phyloP scores from a whole-genome alignment of 2,797 vertebrate species.

The Calcarius lapponicus region DNA sequence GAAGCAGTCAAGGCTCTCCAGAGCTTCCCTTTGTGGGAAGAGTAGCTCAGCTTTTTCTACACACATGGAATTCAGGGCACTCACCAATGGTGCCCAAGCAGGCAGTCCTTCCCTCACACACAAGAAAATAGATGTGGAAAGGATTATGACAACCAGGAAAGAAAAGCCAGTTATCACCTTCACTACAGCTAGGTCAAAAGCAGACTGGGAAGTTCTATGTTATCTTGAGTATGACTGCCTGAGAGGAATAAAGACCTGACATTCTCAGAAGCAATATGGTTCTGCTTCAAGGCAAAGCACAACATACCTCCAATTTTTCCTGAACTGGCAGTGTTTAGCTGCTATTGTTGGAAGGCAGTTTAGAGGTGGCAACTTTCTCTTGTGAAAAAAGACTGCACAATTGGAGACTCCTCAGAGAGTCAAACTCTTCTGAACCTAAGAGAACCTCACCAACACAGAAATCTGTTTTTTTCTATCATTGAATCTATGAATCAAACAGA shows the following conservation, averaged over 20 bases:
- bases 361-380: not conserved
- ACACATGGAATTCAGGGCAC: fast-evolving
- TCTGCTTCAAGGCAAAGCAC: not conserved
- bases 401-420: not conserved
- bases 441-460: not conserved
- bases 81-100: not conserved
- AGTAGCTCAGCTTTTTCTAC: not conserved
- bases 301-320: not conserved
- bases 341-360: not conserved
- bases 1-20: not conserved
- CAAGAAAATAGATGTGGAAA: not conserved
- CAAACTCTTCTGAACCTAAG: not conserved
- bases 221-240: not conserved
- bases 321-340: not conserved
- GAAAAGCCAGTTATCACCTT: not conserved
- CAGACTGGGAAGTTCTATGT: not conserved
- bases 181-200: not conserved
- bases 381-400: not conserved
- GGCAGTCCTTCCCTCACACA: not conserved
- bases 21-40: not conserved
- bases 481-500: not conserved
- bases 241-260: not conserved
- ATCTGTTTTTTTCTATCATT: not conserved
- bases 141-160: not conserved
- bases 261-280: not conserved